A percentile compares a stretch with the other conserved stretches of the same genome.
Evolutionary conservation across 2,888 invertebrate genomes (phyloP).

Genomic region (Spodoptera exigua): DNA sequence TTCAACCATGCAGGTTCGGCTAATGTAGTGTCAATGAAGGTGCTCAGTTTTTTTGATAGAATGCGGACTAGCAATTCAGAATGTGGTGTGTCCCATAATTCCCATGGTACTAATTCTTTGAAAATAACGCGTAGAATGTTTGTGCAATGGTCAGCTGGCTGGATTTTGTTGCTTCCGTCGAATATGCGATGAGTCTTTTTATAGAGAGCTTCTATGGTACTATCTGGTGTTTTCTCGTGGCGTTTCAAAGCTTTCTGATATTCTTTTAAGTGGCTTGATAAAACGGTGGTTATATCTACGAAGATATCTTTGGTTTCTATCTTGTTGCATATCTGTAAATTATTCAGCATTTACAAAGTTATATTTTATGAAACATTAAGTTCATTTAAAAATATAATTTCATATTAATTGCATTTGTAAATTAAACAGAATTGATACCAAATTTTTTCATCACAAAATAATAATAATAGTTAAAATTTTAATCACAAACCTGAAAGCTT

Average conservation of each 20-base stretch:
- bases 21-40: slow-evolving; percentile 82
- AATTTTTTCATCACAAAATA: not conserved
- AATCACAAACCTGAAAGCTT: slow-evolving; percentile 78
- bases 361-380: not conserved
- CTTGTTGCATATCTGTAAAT: slow-evolving; percentile 79
- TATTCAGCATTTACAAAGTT: not conserved
- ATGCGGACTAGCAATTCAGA: slow-evolving; percentile 90
- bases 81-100: slow-evolving; percentile 91
- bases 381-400: no score
- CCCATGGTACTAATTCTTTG: slow-evolving; percentile 91
- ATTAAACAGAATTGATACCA: no score
- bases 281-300: slow-evolving; percentile 85
- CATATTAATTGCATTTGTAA: no score
- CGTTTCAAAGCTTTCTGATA: slow-evolving; percentile 90
- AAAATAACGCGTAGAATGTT: slow-evolving; percentile 89
- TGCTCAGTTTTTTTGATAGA: slow-evolving; percentile 89
- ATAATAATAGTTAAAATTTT: not conserved
- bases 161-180: slow-evolving; percentile 66
- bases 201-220: slow-evolving; percentile 84
- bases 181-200: slow-evolving; percentile 80
- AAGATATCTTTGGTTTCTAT: slow-evolving; percentile 84
- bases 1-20: slow-evolving; percentile 88
- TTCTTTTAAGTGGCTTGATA: slow-evolving; percentile 90
- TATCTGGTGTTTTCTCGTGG: slow-evolving; percentile 81
- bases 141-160: slow-evolving; percentile 89